Conservation (phyloP, 2,113 vertebrate species). For the Nanorana parkeri region DNA sequence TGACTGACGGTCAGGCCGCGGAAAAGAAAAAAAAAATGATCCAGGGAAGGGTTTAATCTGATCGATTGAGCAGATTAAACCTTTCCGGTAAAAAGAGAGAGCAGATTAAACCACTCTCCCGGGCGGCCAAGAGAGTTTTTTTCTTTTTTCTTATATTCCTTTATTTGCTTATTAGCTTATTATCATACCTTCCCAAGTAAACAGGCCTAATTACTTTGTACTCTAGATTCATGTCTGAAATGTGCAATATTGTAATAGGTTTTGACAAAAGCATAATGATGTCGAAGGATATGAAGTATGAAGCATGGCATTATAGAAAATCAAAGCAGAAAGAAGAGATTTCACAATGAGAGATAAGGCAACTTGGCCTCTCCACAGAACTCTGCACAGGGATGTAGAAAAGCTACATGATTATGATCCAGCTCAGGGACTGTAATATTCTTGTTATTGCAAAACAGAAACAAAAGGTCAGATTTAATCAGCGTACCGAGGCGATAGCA, state of each 20-base stretch:
- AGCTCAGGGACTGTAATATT: slow-evolving; percentile 4
- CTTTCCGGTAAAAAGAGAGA: too few relatives aligned
- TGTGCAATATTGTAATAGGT: background rate
- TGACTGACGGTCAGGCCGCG: too few relatives aligned
- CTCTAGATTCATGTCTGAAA: background rate
- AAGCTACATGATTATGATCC: slow-evolving; percentile 13
- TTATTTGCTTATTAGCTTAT: too few relatives aligned
- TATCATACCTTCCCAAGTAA: too few relatives aligned
- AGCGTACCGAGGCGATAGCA: slow-evolving; percentile 10
- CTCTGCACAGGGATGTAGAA: background rate
- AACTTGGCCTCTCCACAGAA: background rate
- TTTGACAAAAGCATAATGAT: background rate
- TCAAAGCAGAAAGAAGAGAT: background rate
- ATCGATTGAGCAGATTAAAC: too few relatives aligned
- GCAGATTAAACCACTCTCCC: too few relatives aligned
- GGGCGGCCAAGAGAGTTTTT: too few relatives aligned
- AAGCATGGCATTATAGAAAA: background rate
- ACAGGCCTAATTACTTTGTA: too few relatives aligned
- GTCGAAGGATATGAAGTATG: background rate
- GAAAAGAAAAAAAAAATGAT: too few relatives aligned
- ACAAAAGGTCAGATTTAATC: slow-evolving; percentile 46
- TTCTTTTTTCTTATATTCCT: too few relatives aligned
- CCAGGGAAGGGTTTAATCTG: too few relatives aligned
- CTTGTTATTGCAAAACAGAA: slow-evolving; percentile 18
- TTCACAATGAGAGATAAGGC: background rate